A percentile compares a stretch with the other conserved stretches of the same genome.
These are phyloP conservation scores for Rotaria socialis DNA, from an alignment of 2,888 invertebrate genomes.

Conservation along the genomic window DNA sequence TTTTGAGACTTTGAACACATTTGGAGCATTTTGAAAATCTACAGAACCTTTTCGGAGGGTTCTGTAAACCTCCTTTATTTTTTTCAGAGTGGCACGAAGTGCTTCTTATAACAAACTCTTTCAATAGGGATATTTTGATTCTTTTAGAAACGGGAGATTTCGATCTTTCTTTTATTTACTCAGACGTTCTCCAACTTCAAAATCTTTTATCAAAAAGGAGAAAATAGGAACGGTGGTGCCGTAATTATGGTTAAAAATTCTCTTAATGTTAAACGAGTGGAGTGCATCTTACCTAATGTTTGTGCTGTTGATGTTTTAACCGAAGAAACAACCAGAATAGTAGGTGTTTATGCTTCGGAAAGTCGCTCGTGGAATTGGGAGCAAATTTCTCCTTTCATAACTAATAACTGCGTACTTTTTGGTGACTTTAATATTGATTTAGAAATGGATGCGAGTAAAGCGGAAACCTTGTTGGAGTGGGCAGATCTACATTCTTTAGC, in stretches of 20 bases:
- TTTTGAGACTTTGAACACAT: no score
- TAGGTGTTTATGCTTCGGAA: neutral
- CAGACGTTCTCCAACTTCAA: neutral
- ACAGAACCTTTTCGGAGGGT: no score
- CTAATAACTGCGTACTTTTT: neutral
- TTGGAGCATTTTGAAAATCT: no score
- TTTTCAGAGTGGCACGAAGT: constrained; percentile 3
- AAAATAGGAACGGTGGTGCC: no score
- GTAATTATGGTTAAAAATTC: no score
- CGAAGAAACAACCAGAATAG: no score
- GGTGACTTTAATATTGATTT: neutral
- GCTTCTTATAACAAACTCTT: neutral
- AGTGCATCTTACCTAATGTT: neutral
- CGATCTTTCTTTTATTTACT: neutral
- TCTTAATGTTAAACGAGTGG: neutral
- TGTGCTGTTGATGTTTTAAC: no score
- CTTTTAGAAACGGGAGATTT: neutral
- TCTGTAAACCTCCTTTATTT: no score
- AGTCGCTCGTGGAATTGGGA: neutral
- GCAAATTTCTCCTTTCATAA: neutral
- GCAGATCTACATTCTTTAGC: neutral
- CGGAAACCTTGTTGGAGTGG: neutral
- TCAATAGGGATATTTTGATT: neutral
- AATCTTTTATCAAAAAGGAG: neutral
- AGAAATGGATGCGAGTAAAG: neutral